phyloP scores from a whole-genome alignment of 2,888 invertebrate genomes.

The Amphipyra berbera region DNA sequence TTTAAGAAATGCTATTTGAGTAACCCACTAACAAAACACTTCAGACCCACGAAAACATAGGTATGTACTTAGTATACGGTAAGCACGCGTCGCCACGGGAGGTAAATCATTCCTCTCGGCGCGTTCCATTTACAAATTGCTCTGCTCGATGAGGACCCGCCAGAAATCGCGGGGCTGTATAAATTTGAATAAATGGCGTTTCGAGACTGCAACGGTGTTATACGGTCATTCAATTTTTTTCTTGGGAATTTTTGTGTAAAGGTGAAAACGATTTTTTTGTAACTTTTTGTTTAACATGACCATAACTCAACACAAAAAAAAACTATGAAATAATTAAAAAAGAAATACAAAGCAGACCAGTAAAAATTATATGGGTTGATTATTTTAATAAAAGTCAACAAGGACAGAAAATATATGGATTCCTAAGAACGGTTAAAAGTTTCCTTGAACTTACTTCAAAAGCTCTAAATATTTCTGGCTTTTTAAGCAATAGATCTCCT shows the following conservation, averaged over 20 bases:
- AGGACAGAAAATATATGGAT: too few species aligned
- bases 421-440: too few species aligned
- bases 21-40: conserved; percentile 42
- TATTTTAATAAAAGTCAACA: too few species aligned
- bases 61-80: conserved; percentile 37
- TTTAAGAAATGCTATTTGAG: conserved; percentile 34
- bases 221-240: conserved; percentile 68
- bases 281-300: too few species aligned
- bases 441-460: too few species aligned
- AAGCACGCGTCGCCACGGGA: conserved; percentile 61
- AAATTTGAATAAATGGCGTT: conserved; percentile 82
- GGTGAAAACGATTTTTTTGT: conserved; percentile 5
- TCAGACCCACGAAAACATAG: conserved; percentile 40
- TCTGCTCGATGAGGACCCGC: conserved; percentile 74
- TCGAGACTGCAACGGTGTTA: conserved; percentile 65
- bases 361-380: too few species aligned
- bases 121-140: conserved; percentile 86
- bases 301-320: too few species aligned
- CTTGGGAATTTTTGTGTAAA: conserved; percentile 40
- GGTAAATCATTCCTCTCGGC: conserved; percentile 72
- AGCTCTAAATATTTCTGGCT: background rate
- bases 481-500: conserved; percentile 39
- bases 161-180: conserved; percentile 77
- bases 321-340: too few species aligned
- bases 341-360: too few species aligned